Evolutionary conservation across 2,888 invertebrate species (phyloP).

Genomic region (Plagiodera versicolora): DNA sequence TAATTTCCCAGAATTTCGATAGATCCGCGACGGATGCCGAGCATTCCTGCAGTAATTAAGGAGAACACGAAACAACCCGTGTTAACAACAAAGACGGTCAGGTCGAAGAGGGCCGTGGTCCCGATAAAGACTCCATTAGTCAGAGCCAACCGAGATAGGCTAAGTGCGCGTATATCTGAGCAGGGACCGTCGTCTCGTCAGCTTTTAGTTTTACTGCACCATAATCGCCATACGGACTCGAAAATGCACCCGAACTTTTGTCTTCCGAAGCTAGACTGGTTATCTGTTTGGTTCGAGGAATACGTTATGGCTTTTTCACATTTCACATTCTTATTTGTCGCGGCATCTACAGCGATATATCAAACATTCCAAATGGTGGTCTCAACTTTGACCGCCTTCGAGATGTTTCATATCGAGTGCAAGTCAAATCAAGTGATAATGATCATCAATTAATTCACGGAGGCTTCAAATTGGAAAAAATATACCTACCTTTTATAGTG

Average conservation of each 20-base stretch:
- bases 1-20: slow-evolving; percentile 8
- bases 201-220: slow-evolving; percentile 43
- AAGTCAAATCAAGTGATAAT: too few species aligned
- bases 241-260: slow-evolving; percentile 38
- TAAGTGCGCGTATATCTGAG: slow-evolving; percentile 52
- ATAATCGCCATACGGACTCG: slow-evolving; percentile 36
- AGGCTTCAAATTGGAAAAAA: too few species aligned
- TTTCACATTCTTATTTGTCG: slow-evolving; percentile 20
- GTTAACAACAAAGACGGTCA: slow-evolving; percentile 42
- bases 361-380: not conserved
- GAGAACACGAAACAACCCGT: slow-evolving; percentile 34
- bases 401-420: too few species aligned
- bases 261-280: slow-evolving; percentile 29
- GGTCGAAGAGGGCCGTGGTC: slow-evolving; percentile 36
- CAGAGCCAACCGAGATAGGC: slow-evolving; percentile 48
- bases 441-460: too few species aligned
- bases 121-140: slow-evolving; percentile 53
- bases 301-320: slow-evolving; percentile 22
- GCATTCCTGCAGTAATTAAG: slow-evolving; percentile 38
- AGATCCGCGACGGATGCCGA: slow-evolving; percentile 23
- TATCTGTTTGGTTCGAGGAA: slow-evolving; percentile 29
- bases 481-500: too few species aligned
- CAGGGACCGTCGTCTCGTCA: slow-evolving; percentile 41
- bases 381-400: not conserved
- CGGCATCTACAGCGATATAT: not conserved